Percentiles rank a stretch among this genome's conserved stretches.
Conservation (phyloP, 1,140 invertebrate species). For the Nebria ingens region DNA sequence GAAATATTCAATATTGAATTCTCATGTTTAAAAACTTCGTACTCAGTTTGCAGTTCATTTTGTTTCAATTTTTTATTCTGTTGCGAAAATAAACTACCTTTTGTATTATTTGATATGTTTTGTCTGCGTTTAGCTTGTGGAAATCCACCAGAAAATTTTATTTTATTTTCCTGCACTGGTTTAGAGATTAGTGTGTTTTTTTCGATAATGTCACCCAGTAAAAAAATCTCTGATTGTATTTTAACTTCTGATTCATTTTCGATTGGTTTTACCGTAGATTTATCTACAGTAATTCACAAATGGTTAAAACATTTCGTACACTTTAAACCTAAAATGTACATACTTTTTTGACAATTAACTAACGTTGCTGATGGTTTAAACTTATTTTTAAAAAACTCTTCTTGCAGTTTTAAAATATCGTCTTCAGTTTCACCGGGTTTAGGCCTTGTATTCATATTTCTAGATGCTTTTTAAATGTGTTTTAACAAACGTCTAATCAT, state of each 20-base stretch:
- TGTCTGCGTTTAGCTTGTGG: conserved; percentile 29
- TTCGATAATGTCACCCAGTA: conserved; percentile 53
- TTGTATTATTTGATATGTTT: conserved; percentile 15
- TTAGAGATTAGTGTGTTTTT: conserved; percentile 25
- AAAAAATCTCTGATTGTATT: conserved; percentile 29
- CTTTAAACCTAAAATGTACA: conserved; percentile 31
- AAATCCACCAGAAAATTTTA: conserved; percentile 34
- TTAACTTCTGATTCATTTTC: too few relatives aligned
- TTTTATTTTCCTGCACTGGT: conserved; percentile 15
- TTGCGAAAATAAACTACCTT: conserved; percentile 36
- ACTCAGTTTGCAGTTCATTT: conserved; percentile 5
- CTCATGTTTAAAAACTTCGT: neutral
- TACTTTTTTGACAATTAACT: conserved; percentile 40
- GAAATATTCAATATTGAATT: conserved; percentile 7
- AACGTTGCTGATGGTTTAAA: conserved; percentile 47
- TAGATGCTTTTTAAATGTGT: too few relatives aligned
- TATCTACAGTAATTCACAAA: conserved; percentile 19
- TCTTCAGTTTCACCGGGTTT: conserved; percentile 53
- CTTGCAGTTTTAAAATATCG: conserved; percentile 57
- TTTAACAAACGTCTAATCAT: too few relatives aligned
- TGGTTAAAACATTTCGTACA: neutral
- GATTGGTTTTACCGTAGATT: too few relatives aligned
- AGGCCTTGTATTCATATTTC: conserved; percentile 47
- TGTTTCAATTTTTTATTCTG: conserved; percentile 25
- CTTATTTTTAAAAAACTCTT: conserved; percentile 46